These are phyloP conservation scores for Galeruca laticollis DNA, from an alignment of 2,888 invertebrate genomes.

Conservation along the genomic window DNA sequence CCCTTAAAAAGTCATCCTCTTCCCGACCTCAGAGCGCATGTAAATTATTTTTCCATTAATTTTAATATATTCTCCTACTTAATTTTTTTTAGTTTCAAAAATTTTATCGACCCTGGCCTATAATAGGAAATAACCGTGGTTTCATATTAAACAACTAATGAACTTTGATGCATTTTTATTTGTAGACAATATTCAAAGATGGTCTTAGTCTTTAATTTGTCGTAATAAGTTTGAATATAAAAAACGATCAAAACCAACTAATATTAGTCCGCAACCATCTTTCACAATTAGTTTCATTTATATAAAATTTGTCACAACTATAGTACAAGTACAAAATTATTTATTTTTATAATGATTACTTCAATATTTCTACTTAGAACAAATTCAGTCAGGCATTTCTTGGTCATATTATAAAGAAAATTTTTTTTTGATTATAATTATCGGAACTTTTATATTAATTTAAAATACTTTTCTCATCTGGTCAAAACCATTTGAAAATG, in stretches of 20 bases:
- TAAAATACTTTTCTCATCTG: no score
- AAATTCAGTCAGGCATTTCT: constrained; percentile 5
- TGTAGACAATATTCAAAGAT: neutral
- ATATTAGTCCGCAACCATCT: neutral
- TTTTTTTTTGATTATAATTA: neutral
- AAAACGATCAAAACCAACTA: neutral
- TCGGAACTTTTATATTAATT: no score
- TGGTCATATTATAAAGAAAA: neutral
- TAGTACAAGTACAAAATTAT: neutral
- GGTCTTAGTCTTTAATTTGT: neutral
- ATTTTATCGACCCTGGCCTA: no score
- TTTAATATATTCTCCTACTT: no score
- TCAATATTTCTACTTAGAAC: neutral
- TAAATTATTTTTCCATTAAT: no score
- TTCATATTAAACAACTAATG: neutral
- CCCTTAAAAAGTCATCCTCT: no score
- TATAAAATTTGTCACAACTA: neutral
- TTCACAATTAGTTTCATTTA: neutral
- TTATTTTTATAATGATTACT: neutral
- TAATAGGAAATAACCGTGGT: no score
- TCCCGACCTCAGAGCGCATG: no score
- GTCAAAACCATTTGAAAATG: no score
- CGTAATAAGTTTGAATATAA: neutral
- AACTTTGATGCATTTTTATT: neutral
- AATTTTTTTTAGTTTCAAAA: no score